These are phyloP conservation scores for Oryzias curvinotus DNA, from an alignment of 2,113 vertebrate species.

Conservation along the genomic window DNA sequence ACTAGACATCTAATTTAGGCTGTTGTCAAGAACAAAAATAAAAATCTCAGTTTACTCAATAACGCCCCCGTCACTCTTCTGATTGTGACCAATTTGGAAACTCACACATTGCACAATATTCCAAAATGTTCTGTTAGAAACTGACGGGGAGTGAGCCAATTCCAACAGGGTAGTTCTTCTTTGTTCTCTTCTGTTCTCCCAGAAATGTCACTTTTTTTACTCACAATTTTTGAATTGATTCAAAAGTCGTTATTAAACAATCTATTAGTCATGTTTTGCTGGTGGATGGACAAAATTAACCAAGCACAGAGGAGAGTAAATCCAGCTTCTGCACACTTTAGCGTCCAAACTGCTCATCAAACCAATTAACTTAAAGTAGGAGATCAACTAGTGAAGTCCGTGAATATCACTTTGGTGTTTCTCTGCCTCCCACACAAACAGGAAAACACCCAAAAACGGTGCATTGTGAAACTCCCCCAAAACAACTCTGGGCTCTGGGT, in stretches of 20 bases:
- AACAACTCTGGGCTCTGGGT: neutral
- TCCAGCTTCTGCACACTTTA: conserved; percentile 6
- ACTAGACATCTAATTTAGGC: no score
- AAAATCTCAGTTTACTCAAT: conserved; percentile 7
- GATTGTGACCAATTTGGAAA: no score
- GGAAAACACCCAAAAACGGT: neutral
- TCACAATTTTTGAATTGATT: no score
- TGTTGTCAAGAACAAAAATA: conserved; percentile 5
- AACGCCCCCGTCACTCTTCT: neutral
- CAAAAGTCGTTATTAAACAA: no score
- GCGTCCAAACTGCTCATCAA: conserved; percentile 20
- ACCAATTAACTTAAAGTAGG: neutral
- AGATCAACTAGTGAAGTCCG: conserved; percentile 14
- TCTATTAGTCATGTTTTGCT: no score
- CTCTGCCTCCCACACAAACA: neutral
- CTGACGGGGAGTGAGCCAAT: no score
- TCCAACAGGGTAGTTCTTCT: no score
- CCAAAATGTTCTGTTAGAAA: no score
- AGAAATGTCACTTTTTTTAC: no score
- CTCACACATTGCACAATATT: no score
- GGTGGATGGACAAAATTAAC: no score
- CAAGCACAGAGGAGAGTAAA: conserved; percentile 7
- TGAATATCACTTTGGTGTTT: conserved; percentile 13
- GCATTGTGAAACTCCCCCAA: neutral
- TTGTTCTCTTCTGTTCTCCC: no score